Conservation (phyloP, 2,797 vertebrate genomes). For the Pelodytes ibericus region DNA sequence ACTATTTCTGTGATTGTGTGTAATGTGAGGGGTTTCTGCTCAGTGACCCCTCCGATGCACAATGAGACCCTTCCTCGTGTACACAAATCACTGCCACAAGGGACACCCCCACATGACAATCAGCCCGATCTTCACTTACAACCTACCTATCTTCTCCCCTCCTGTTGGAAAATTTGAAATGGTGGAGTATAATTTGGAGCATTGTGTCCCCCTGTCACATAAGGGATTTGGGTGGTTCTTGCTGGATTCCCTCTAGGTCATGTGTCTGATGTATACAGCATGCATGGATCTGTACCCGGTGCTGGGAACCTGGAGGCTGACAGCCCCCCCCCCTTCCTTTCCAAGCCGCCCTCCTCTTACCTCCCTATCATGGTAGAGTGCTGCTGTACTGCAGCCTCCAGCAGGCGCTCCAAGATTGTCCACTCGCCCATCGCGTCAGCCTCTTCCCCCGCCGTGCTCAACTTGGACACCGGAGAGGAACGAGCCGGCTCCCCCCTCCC, state of each 20-base stretch:
- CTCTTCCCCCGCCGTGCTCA: slow-evolving; percentile 52
- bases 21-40: background rate
- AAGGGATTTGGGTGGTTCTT: background rate
- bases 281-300: background rate
- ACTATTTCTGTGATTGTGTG: background rate
- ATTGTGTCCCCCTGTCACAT: slow-evolving; percentile 3
- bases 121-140: background rate
- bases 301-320: background rate
- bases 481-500: slow-evolving; percentile 20
- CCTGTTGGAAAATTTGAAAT: slow-evolving; percentile 22
- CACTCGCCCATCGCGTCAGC: slow-evolving; percentile 81
- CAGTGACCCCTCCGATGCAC: too few species aligned
- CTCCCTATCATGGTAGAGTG: slow-evolving; percentile 86
- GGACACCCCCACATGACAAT: background rate
- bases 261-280: background rate
- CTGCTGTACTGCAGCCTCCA: slow-evolving; percentile 90
- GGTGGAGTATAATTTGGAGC: slow-evolving; percentile 1
- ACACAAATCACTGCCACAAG: slow-evolving; percentile 18
- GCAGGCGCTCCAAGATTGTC: slow-evolving; percentile 88
- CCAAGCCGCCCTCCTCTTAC: slow-evolving; percentile 39
- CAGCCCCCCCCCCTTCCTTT: slow-evolving; percentile 11
- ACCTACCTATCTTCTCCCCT: slow-evolving; percentile 23
- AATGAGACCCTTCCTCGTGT: background rate
- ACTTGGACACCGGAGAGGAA: slow-evolving; percentile 30
- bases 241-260: background rate